Percentiles rank a stretch among this genome's conserved stretches.
These are phyloP conservation scores for Caenorhabditis latens DNA, from an alignment of 1,140 invertebrate species.

Conservation along the genomic window DNA sequence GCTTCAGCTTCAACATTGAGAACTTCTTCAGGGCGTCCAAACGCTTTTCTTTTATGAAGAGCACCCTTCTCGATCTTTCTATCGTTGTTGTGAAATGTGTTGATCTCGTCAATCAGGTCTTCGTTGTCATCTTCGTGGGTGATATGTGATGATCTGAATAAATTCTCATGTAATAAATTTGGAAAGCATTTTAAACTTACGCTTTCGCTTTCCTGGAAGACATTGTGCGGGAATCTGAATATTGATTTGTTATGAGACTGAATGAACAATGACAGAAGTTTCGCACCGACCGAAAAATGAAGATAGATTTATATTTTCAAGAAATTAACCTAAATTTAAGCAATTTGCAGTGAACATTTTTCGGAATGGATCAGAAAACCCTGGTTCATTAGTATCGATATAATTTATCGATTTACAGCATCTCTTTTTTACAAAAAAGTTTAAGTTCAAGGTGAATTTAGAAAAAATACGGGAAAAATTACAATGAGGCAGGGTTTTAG, in stretches of 20 bases:
- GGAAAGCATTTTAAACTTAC: slow-evolving; percentile 13
- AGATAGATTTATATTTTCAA: neutral
- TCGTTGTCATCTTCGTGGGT: slow-evolving; percentile 55
- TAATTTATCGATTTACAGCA: neutral
- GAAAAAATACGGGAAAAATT: slow-evolving; percentile 3
- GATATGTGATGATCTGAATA: slow-evolving; percentile 53
- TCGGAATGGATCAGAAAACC: too few species aligned
- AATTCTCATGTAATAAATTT: neutral
- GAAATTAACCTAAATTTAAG: too few species aligned
- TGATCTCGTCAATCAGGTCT: slow-evolving; percentile 52
- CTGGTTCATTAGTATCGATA: neutral
- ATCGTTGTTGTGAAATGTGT: slow-evolving; percentile 53
- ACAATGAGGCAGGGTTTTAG: neutral
- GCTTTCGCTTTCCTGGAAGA: neutral
- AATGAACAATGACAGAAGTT: too few species aligned
- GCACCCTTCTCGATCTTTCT: slow-evolving; percentile 44
- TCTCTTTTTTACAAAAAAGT: neutral
- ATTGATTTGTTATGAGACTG: too few species aligned
- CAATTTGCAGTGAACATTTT: too few species aligned
- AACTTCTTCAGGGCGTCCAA: slow-evolving; percentile 55
- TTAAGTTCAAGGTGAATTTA: neutral
- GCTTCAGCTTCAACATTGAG: slow-evolving; percentile 64
- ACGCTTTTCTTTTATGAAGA: slow-evolving; percentile 49
- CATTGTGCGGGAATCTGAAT: neutral
- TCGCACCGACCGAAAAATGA: slow-evolving; percentile 30